phyloP scores from a whole-genome alignment of 2,888 invertebrate species.

The Oscheius onirici region DNA sequence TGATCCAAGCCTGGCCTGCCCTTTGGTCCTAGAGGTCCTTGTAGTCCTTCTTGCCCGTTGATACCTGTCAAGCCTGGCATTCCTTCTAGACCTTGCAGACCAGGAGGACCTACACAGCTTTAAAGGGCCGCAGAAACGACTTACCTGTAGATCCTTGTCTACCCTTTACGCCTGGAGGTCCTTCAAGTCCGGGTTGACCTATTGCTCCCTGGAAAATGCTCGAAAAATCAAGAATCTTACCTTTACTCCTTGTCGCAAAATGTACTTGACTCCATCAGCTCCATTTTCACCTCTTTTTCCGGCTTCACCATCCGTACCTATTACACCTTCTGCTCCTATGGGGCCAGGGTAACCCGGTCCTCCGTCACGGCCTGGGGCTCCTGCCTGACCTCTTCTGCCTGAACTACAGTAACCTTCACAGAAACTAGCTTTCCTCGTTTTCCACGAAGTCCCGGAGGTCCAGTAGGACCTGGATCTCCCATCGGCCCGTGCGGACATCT shows the following conservation, averaged over 20 bases:
- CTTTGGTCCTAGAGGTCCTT: constrained; percentile 30
- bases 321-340: constrained; percentile 42
- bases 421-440: constrained; percentile 24
- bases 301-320: constrained; percentile 41
- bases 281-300: constrained; percentile 46
- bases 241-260: constrained; percentile 41
- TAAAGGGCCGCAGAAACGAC: not conserved
- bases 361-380: constrained; percentile 43
- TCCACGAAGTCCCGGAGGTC: constrained; percentile 35
- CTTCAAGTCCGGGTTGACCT: constrained; percentile 45
- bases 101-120: not conserved
- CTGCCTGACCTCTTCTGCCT: constrained; percentile 40
- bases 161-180: constrained; percentile 44
- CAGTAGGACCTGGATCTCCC: constrained; percentile 39
- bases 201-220: constrained; percentile 36
- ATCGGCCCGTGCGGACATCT: constrained; percentile 45
- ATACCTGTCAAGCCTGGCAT: constrained; percentile 2
- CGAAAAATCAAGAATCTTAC: not conserved
- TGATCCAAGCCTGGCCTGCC: constrained; percentile 38
- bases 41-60: constrained; percentile 27
- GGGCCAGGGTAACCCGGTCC: constrained; percentile 40
- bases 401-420: too few relatives aligned
- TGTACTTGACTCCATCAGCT: constrained; percentile 43
- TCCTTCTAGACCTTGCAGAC: constrained; percentile 28
- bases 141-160: constrained; percentile 13